Evolutionary conservation across 1,140 invertebrate species (phyloP).

Genomic region (Dreissena rostriformis): DNA sequence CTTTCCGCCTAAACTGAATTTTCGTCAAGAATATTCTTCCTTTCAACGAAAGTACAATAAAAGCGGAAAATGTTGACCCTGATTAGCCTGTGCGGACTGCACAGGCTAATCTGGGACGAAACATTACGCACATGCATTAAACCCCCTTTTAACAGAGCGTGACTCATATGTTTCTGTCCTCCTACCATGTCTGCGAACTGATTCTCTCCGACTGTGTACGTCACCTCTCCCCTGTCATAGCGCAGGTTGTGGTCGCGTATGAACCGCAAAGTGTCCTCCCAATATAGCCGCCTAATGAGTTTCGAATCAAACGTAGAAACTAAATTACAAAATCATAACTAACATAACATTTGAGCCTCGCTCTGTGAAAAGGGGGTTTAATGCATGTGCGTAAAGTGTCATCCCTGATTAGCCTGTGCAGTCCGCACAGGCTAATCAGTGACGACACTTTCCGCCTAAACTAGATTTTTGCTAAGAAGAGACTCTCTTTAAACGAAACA

Average conservation of each 20-base stretch:
- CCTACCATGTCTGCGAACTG: slow-evolving; percentile 39
- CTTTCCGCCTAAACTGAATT: too few relatives aligned
- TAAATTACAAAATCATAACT: too few relatives aligned
- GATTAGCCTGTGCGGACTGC: too few relatives aligned
- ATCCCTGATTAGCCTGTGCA: not conserved
- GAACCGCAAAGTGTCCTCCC: slow-evolving; percentile 15
- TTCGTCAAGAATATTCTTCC: too few relatives aligned
- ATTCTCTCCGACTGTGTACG: slow-evolving; percentile 31
- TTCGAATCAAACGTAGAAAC: too few relatives aligned
- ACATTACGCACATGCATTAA: too few relatives aligned
- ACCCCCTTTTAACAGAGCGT: too few relatives aligned
- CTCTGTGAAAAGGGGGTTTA: too few relatives aligned
- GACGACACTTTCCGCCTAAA: not conserved
- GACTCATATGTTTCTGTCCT: not conserved
- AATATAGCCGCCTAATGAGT: slow-evolving; percentile 24
- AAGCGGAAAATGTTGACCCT: too few relatives aligned
- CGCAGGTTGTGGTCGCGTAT: slow-evolving; percentile 23
- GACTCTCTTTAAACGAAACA: not conserved
- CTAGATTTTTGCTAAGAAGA: not conserved
- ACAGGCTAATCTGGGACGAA: too few relatives aligned
- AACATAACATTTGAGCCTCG: not conserved
- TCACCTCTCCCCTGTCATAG: slow-evolving; percentile 26
- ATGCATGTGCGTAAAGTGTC: too few relatives aligned
- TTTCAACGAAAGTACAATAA: too few relatives aligned
- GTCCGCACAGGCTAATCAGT: not conserved